These are phyloP conservation scores for Eretmochelys imbricata DNA, from an alignment of 2,113 vertebrate species.

Conservation along the genomic window DNA sequence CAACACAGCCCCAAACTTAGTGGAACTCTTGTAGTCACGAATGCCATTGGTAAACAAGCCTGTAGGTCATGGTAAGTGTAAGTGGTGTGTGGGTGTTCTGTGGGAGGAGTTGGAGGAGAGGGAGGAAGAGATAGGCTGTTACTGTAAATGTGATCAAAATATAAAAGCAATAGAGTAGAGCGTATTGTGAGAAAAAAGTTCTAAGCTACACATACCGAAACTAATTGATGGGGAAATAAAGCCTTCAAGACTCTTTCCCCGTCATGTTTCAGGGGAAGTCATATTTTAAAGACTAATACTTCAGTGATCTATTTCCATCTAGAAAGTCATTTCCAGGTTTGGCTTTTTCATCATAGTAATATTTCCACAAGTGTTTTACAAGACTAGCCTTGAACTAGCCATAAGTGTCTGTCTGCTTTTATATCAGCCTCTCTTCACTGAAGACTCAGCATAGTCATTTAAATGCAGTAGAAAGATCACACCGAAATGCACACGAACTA, in stretches of 20 bases:
- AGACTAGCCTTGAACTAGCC: not conserved
- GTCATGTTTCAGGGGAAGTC: conserved; percentile 49
- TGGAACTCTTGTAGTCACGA: conserved; percentile 3
- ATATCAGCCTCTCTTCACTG: fast-evolving
- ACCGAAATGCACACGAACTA: not conserved
- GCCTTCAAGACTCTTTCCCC: conserved; percentile 10
- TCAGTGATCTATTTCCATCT: conserved; percentile 20
- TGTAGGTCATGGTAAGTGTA: not conserved
- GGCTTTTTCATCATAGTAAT: not conserved
- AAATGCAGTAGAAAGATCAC: not conserved
- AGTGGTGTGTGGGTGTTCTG: not conserved
- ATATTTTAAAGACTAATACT: not conserved
- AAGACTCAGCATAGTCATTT: not conserved
- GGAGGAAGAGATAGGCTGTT: conserved; percentile 40
- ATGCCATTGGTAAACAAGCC: conserved; percentile 29
- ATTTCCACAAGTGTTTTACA: not conserved
- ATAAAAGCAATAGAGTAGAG: conserved; percentile 14
- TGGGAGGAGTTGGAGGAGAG: conserved; percentile 28
- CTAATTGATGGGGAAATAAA: conserved; percentile 15
- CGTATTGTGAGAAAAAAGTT: not conserved
- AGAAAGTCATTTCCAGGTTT: not conserved
- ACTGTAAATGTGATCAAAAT: conserved; percentile 64
- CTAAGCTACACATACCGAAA: not conserved
- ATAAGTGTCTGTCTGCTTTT: not conserved
- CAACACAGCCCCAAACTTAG: conserved; percentile 29